Conservation (phyloP, 2,888 invertebrate genomes). For the Aleiodes testaceus region DNA sequence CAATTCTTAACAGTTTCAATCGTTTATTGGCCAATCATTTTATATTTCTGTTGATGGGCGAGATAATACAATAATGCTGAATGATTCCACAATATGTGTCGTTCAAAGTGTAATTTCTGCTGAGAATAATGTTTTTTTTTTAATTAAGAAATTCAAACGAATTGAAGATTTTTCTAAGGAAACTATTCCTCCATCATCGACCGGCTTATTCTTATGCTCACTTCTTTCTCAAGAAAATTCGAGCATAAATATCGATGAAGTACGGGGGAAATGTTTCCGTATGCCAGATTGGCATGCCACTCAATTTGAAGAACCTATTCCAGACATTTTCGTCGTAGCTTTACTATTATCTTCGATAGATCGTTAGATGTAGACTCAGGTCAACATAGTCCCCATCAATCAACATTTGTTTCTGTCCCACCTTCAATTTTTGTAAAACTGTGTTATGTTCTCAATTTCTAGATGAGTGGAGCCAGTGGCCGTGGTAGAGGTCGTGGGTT, state of each 20-base stretch:
- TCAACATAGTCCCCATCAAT: no score
- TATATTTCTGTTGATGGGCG: not conserved
- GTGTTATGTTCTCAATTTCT: no score
- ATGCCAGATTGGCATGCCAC: conserved; percentile 8
- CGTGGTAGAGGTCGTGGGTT: no score
- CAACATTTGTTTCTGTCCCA: no score
- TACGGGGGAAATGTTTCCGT: conserved; percentile 21
- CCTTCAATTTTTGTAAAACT: no score
- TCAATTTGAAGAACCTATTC: not conserved
- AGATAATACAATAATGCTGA: conserved; percentile 6
- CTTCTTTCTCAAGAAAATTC: not conserved
- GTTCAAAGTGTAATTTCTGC: not conserved
- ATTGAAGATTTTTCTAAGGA: not conserved
- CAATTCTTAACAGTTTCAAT: not conserved
- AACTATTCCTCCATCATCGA: not conserved
- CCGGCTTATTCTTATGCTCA: not conserved
- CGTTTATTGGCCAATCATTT: not conserved
- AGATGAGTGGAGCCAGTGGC: no score
- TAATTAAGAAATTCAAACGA: not conserved
- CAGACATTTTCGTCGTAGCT: not conserved
- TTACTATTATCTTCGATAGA: no score
- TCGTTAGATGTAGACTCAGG: no score
- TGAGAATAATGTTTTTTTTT: not conserved
- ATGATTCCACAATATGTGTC: not conserved
- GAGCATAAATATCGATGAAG: not conserved